These are phyloP conservation scores for Argopecten irradians DNA, from an alignment of 1,140 invertebrate genomes.

Conservation along the genomic window DNA sequence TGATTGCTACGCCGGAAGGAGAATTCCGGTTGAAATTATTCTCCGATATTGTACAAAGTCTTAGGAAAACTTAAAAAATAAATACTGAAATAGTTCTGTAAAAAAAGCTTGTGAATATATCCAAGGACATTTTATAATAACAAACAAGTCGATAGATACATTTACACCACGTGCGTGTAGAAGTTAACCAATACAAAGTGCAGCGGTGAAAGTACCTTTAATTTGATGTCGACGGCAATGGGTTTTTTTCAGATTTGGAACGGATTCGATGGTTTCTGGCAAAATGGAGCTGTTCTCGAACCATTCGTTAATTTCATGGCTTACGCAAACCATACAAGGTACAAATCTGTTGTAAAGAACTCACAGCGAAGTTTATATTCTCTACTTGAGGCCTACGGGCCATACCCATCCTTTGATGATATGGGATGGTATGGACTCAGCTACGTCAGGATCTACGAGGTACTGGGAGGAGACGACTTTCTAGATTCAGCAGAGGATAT, in stretches of 20 bases:
- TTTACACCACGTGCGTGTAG: too few relatives aligned
- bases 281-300: constrained; percentile 60
- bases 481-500: constrained; percentile 49
- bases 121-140: too few relatives aligned
- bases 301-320: constrained; percentile 54
- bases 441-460: constrained; percentile 56
- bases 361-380: constrained; percentile 48
- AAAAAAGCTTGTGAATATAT: too few relatives aligned
- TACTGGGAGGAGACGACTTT: constrained; percentile 48
- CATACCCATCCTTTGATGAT: constrained; percentile 63
- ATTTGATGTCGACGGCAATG: too few relatives aligned
- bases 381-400: constrained; percentile 60
- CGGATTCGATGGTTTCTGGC: constrained; percentile 64
- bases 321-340: constrained; percentile 54
- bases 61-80: too few relatives aligned
- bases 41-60: too few relatives aligned
- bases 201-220: too few relatives aligned
- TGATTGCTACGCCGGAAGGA: too few relatives aligned
- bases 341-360: constrained; percentile 39
- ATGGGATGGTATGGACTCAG: constrained; percentile 61
- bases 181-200: too few relatives aligned
- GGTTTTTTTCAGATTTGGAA: constrained; percentile 57
- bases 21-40: too few relatives aligned
- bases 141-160: too few relatives aligned
- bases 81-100: too few relatives aligned